Evolutionary conservation across 1,140 invertebrate genomes (phyloP), one percentile per base, ranked within the genome.

Genomic region (Lordiphosa mommai): DNA sequence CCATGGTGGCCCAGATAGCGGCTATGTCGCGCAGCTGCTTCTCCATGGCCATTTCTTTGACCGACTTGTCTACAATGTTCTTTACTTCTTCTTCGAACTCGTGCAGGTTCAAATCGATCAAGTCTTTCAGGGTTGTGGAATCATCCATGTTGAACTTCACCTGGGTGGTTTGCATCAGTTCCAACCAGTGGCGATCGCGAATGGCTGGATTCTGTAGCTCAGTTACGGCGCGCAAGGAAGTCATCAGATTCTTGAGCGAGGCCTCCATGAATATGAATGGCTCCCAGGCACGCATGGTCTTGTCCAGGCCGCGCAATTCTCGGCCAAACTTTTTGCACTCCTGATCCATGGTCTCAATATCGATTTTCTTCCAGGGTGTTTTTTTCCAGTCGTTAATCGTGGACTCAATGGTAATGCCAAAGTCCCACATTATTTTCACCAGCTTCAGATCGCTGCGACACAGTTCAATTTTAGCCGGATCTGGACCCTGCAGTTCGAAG

Each of bases 21-120:
- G 95, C 92, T 60, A 99, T 90, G 88, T 98, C 97, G 63, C 93
- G 93, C 38, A 64, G 68, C 29, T 68, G 50, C 88, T 98, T 98
- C 88, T 99, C 97, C 95, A 98, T 98, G 9, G 92, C 93, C 91
- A 95, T 95, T 90, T 99, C 97, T 88, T 98, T 98, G 0, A 97
- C 95, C 2, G 97, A 96, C 86, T 97, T 97, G 82, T 98, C 96
- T 0, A 98, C 97, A 66, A 98, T 97, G 68, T 94, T 95, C 77
- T 97, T 96, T 0, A 99, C 97, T 89, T 98, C 96, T 69, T 98
- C 96, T 89, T 98, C 97, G 88, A 92, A 98, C 77, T 96, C 94
- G 76, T 98, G 96, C 2, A 99, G 91, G 86, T 98, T 94, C 1
- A 98, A 90, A 10, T 93, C 94, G 14, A 99, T 88, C 5, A 98